Percentiles rank a stretch among this genome's conserved stretches.
Evolutionary conservation across 2,113 vertebrate species (phyloP).

Genomic region (Ciconia maguari): DNA sequence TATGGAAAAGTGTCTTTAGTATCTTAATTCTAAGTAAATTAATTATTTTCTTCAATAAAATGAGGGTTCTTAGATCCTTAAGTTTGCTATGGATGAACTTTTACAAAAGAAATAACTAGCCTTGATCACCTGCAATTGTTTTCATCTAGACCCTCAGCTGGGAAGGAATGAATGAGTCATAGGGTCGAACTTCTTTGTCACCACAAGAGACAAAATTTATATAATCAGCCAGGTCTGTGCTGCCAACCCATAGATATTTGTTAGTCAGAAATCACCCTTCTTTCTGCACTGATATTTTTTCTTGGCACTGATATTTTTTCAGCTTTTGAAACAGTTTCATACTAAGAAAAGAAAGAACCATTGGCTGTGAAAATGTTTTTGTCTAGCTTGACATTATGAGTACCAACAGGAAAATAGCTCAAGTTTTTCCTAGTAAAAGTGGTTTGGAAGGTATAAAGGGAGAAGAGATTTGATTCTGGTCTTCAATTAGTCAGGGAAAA

Average conservation of each 20-base stretch:
- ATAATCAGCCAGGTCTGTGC: background rate
- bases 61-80: background rate
- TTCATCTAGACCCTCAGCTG: background rate
- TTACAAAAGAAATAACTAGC: background rate
- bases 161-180: background rate
- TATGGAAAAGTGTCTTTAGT: background rate
- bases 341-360: background rate
- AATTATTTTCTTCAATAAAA: background rate
- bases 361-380: background rate
- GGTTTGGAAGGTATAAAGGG: background rate
- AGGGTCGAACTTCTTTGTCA: background rate
- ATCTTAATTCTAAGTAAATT: background rate
- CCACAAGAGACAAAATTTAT: background rate
- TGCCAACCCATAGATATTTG: background rate
- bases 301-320: background rate
- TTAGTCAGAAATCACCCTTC: background rate
- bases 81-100: background rate
- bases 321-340: background rate
- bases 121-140: background rate
- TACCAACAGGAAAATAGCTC: background rate
- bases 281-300: background rate
- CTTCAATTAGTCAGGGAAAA: background rate
- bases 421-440: background rate
- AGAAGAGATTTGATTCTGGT: background rate
- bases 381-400: background rate